Percentiles rank a stretch among this genome's conserved stretches.
Conservation (phyloP, 2,888 invertebrate species). For the Asteroscopus sphinx region DNA sequence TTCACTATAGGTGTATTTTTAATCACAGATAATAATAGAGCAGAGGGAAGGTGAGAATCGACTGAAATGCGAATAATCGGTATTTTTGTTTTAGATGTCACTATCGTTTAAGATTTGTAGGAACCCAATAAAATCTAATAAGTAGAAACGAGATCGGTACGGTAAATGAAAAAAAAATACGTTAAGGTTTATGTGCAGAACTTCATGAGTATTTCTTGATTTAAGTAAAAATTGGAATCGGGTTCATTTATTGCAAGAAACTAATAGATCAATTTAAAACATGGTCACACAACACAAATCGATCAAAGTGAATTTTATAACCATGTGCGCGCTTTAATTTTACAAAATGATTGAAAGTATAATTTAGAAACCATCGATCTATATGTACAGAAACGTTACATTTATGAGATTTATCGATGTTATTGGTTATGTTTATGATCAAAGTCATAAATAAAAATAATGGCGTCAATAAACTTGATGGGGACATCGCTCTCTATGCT, state of each 20-base stretch:
- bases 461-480: conserved; percentile 9
- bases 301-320: conserved; percentile 25
- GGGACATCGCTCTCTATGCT: conserved; percentile 17
- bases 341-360: conserved; percentile 14
- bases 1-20: conserved; percentile 16
- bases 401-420: conserved; percentile 26
- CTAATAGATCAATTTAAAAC: too few species aligned
- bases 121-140: background rate
- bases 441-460: conserved; percentile 10
- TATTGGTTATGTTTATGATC: conserved; percentile 2
- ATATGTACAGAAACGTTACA: too few species aligned
- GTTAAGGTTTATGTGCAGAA: background rate
- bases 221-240: too few species aligned
- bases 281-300: conserved; percentile 14
- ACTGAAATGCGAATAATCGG: conserved; percentile 3
- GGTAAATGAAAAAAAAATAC: background rate
- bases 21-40: conserved; percentile 21
- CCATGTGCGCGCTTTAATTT: background rate
- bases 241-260: too few species aligned
- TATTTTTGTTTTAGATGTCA: conserved; percentile 4
- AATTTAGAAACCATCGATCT: too few species aligned
- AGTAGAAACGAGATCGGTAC: background rate
- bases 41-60: conserved; percentile 13
- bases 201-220: too few species aligned
- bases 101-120: conserved; percentile 1